phyloP scores from a whole-genome alignment of 1,140 invertebrate species.

The Drosophila gunungcola region DNA sequence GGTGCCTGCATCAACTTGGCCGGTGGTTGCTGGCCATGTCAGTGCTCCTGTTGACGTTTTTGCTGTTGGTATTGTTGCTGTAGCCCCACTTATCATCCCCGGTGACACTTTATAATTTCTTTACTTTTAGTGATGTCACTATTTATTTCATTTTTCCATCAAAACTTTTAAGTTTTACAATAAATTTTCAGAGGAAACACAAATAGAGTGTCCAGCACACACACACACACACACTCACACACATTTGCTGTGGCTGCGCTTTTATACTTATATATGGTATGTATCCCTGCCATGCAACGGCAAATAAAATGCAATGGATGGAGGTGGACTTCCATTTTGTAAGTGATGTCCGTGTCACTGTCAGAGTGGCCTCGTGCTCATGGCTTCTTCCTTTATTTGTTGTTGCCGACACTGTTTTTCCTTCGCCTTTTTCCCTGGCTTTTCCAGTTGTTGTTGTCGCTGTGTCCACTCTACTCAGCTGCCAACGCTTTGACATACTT shows the following conservation, averaged over 20 bases:
- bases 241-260: constrained; percentile 54
- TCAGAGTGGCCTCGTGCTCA: constrained; percentile 52
- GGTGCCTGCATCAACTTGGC: constrained; percentile 74
- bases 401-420: constrained; percentile 34
- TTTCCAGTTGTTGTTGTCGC: constrained; percentile 17
- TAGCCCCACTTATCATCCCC: constrained; percentile 84
- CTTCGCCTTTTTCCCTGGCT: constrained; percentile 24
- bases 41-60: constrained; percentile 50
- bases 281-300: constrained; percentile 33
- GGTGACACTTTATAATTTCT: constrained; percentile 85
- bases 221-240: constrained; percentile 39
- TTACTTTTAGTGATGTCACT: constrained; percentile 85
- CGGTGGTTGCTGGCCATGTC: constrained; percentile 48
- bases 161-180: constrained; percentile 84
- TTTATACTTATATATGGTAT: constrained; percentile 11
- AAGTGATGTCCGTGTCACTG: constrained; percentile 79
- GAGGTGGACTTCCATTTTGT: constrained; percentile 66
- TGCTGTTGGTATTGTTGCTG: constrained; percentile 62
- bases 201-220: constrained; percentile 76
- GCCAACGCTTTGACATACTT: constrained; percentile 9
- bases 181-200: constrained; percentile 84
- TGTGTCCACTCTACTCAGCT: constrained; percentile 3
- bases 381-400: constrained; percentile 38
- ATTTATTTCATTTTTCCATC: constrained; percentile 85
- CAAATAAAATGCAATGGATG: constrained; percentile 3